Conservation (phyloP, 2,888 invertebrate genomes). For the Philhelius pedissequus region DNA sequence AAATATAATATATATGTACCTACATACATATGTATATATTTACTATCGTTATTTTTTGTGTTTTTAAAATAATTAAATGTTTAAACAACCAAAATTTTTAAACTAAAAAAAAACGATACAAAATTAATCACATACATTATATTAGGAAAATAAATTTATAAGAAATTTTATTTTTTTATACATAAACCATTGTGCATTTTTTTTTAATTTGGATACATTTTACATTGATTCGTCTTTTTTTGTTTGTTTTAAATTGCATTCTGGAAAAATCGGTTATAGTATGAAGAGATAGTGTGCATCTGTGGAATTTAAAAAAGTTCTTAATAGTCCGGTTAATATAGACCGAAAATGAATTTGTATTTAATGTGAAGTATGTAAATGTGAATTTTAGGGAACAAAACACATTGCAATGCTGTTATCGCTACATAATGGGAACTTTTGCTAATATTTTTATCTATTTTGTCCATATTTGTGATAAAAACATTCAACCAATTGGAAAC, state of each 20-base stretch:
- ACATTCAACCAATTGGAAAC: no score
- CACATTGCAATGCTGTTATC: no score
- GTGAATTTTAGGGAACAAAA: no score
- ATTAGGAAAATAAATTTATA: constrained; percentile 29
- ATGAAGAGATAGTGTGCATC: neutral
- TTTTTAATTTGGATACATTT: neutral
- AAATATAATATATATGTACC: no score
- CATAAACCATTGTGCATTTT: constrained; percentile 9
- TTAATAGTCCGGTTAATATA: no score
- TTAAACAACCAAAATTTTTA: neutral
- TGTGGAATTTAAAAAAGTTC: neutral
- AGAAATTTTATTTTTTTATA: constrained; percentile 42
- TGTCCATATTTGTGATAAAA: no score
- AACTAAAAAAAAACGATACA: neutral
- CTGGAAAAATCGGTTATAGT: neutral
- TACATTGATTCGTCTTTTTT: neutral
- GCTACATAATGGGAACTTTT: no score
- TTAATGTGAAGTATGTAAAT: no score
- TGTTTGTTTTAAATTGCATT: neutral
- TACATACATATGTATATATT: neutral
- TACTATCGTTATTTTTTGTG: neutral
- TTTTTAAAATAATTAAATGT: neutral
- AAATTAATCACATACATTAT: constrained; percentile 25
- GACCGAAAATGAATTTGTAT: no score
- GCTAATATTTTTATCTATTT: no score